Evolutionary conservation across 1,140 invertebrate species (phyloP).

Genomic region (Trichoplusia ni): DNA sequence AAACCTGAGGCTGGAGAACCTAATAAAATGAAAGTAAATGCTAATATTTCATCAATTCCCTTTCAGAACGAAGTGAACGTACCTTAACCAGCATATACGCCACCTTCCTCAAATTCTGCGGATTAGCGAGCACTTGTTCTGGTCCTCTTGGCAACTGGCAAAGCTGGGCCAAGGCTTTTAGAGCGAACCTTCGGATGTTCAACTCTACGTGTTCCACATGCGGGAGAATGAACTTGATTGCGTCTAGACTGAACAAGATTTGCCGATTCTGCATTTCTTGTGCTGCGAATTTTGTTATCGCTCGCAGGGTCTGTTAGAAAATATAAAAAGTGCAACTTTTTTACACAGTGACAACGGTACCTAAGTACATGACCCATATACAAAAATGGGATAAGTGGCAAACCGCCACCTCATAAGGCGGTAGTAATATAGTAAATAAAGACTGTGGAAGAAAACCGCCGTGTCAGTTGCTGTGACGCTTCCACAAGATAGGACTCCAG

Average conservation of each 20-base stretch:
- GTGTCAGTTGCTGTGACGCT: no score
- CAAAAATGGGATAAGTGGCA: no score
- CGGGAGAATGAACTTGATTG: slow-evolving; percentile 59
- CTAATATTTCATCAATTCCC: no score
- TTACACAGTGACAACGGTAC: no score
- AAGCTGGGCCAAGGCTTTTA: slow-evolving; percentile 70
- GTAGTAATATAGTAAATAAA: no score
- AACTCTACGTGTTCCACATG: slow-evolving; percentile 66
- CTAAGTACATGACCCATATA: no score
- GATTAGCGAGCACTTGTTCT: slow-evolving; percentile 59
- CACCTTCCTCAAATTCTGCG: slow-evolving; percentile 64
- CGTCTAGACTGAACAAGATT: slow-evolving; percentile 57
- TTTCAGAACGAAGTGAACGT: no score
- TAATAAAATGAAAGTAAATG: not conserved
- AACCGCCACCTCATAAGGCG: no score
- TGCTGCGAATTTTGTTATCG: slow-evolving; percentile 69
- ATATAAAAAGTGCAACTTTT: no score
- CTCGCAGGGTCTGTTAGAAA: slow-evolving; percentile 62
- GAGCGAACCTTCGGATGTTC: slow-evolving; percentile 66
- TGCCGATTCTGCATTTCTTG: slow-evolving; percentile 66
- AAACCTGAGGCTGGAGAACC: not conserved
- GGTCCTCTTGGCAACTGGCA: slow-evolving; percentile 69
- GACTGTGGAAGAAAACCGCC: no score
- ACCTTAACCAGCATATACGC: slow-evolving; percentile 68
- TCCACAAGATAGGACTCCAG: no score